phyloP scores from a whole-genome alignment of 2,888 invertebrate species.

The Philereme transversata region DNA sequence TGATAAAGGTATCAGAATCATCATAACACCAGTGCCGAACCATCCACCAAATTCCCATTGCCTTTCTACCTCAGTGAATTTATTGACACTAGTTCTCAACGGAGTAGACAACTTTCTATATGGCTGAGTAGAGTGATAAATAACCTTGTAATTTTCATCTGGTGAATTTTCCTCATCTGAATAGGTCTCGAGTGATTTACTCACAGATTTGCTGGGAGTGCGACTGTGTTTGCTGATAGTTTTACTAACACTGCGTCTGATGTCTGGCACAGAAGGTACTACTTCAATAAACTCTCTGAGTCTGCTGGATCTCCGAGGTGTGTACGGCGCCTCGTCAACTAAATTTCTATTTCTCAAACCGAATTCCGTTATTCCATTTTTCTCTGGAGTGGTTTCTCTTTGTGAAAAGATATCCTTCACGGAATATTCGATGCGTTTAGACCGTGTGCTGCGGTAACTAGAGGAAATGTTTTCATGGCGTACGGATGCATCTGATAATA shows the following conservation, averaged over 20 bases:
- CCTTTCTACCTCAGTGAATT: slow-evolving; percentile 48
- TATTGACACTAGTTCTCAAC: slow-evolving; percentile 57
- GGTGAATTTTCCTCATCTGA: slow-evolving; percentile 73
- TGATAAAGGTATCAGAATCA: slow-evolving; percentile 64
- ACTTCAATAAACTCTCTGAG: slow-evolving; percentile 59
- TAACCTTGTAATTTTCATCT: slow-evolving; percentile 53
- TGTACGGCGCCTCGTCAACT: slow-evolving; percentile 54
- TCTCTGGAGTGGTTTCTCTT: slow-evolving; percentile 50
- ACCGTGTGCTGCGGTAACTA: slow-evolving; percentile 56
- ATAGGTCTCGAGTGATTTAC: slow-evolving; percentile 66
- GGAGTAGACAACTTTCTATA: slow-evolving; percentile 75
- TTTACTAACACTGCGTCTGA: slow-evolving; percentile 66
- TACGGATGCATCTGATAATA: slow-evolving; percentile 56
- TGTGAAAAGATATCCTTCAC: slow-evolving; percentile 60
- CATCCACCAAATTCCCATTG: slow-evolving; percentile 75
- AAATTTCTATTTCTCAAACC: slow-evolving; percentile 61
- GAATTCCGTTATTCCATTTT: slow-evolving; percentile 64
- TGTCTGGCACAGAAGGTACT: slow-evolving; percentile 59
- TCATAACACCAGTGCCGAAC: slow-evolving; percentile 58
- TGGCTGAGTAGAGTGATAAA: slow-evolving; percentile 51
- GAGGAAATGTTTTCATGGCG: slow-evolving; percentile 54
- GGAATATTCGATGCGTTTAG: slow-evolving; percentile 66
- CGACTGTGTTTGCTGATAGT: slow-evolving; percentile 48
- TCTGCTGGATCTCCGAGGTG: slow-evolving; percentile 65
- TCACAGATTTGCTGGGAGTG: slow-evolving; percentile 53